These are phyloP conservation scores for Drosophila ironensis DNA, from an alignment of 1,140 invertebrate species.

Conservation along the genomic window DNA sequence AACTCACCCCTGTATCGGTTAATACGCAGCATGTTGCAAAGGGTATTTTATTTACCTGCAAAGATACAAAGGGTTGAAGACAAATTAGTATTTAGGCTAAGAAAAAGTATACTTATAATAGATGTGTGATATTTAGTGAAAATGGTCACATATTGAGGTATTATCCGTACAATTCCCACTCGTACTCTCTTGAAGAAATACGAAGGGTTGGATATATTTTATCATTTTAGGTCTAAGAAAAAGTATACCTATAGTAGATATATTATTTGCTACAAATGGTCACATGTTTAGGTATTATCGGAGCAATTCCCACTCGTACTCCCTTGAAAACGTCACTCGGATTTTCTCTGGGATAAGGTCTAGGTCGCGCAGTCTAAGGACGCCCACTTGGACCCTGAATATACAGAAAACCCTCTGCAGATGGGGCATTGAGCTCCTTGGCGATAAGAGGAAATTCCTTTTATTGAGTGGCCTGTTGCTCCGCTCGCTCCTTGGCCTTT, in stretches of 20 bases:
- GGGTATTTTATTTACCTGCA: slow-evolving; percentile 55
- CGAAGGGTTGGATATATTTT: neutral
- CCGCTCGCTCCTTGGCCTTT: slow-evolving; percentile 20
- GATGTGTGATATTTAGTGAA: neutral
- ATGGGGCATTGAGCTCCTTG: slow-evolving; percentile 4
- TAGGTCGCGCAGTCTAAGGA: slow-evolving; percentile 54
- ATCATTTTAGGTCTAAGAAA: too few relatives aligned
- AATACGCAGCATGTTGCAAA: slow-evolving; percentile 53
- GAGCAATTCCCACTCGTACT: neutral
- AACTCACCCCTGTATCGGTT: slow-evolving; percentile 68
- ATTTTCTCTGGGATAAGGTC: slow-evolving; percentile 31
- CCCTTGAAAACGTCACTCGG: slow-evolving; percentile 37
- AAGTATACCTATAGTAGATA: too few relatives aligned
- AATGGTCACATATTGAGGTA: too few relatives aligned
- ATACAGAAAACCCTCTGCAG: neutral
- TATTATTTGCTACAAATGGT: too few relatives aligned
- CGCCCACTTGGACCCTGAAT: slow-evolving; percentile 45
- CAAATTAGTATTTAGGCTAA: neutral
- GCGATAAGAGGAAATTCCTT: slow-evolving; percentile 72
- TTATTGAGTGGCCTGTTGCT: slow-evolving; percentile 66
- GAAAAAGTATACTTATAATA: neutral
- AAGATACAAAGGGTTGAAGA: slow-evolving; percentile 19
- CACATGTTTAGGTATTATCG: too few relatives aligned
- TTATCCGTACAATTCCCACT: too few relatives aligned
- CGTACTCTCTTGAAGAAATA: neutral